phyloP scores from a whole-genome alignment of 2,113 vertebrate genomes.

The Thinocorus orbignyianus region DNA sequence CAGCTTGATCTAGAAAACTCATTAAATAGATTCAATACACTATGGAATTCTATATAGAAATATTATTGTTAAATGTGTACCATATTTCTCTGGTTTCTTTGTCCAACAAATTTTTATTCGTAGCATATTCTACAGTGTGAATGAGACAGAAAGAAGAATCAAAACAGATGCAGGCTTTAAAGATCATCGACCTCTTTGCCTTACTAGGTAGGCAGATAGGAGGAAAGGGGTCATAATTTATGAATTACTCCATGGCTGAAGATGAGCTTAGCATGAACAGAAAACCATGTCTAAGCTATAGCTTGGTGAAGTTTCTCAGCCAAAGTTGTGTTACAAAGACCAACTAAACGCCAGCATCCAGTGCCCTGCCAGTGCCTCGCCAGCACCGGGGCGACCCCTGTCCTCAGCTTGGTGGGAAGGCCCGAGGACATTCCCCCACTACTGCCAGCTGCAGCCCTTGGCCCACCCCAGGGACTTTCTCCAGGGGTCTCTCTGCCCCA shows the following conservation, averaged over 20 bases:
- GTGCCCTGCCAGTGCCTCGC: accelerated
- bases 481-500: accelerated
- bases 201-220: accelerated
- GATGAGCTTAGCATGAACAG: neutral
- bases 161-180: neutral
- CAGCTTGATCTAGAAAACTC: constrained; percentile 61
- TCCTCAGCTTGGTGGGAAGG: accelerated
- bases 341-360: neutral
- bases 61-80: constrained; percentile 40
- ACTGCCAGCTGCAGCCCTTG: neutral
- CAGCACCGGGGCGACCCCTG: accelerated
- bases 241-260: neutral
- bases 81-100: constrained; percentile 46
- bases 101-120: neutral
- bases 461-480: neutral
- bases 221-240: neutral
- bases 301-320: neutral
- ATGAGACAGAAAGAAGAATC: neutral
- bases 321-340: neutral
- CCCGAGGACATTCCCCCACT: accelerated
- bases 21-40: constrained; percentile 58
- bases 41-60: constrained; percentile 54
- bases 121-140: neutral
- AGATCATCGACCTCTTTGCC: neutral
- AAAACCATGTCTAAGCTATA: neutral